These are phyloP conservation scores for Panurus biarmicus DNA, from an alignment of 2,113 vertebrate species.

Conservation along the genomic window DNA sequence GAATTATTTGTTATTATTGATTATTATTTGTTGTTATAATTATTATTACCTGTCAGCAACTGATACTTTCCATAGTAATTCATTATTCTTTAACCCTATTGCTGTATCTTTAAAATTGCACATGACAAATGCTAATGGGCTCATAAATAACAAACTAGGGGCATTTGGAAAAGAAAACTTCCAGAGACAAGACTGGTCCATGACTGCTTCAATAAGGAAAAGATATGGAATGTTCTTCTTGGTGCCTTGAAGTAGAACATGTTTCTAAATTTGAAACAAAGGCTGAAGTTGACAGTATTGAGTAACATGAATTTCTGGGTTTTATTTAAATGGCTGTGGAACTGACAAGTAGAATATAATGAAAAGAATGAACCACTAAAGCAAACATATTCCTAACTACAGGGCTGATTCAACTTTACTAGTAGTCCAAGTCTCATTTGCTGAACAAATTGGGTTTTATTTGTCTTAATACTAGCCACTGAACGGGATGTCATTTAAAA, in stretches of 20 bases:
- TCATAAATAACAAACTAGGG: not conserved
- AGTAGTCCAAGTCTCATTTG: not conserved
- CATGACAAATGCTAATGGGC: not conserved
- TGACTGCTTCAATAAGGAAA: constrained; percentile 1
- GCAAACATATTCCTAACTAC: not conserved
- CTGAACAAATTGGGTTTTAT: not conserved
- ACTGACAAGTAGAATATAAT: not conserved
- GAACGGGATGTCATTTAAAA: not conserved
- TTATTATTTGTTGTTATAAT: too few relatives aligned
- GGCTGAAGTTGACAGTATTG: not conserved
- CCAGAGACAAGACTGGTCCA: not conserved
- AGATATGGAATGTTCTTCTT: not conserved
- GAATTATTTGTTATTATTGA: too few relatives aligned
- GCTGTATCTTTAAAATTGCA: not conserved
- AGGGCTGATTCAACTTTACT: not conserved
- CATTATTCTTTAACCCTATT: not conserved
- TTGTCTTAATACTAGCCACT: not conserved
- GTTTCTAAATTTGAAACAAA: constrained; percentile 33
- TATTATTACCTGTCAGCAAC: not conserved
- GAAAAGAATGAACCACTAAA: constrained; percentile 4
- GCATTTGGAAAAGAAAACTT: constrained; percentile 18
- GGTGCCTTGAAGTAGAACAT: not conserved
- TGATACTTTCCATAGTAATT: not conserved
- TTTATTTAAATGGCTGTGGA: constrained; percentile 19
- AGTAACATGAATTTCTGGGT: not conserved